A percentile compares a stretch with the other conserved stretches of the same genome.
Conservation (phyloP, 2,797 vertebrate genomes). For the Orientallactaga sibirica region DNA sequence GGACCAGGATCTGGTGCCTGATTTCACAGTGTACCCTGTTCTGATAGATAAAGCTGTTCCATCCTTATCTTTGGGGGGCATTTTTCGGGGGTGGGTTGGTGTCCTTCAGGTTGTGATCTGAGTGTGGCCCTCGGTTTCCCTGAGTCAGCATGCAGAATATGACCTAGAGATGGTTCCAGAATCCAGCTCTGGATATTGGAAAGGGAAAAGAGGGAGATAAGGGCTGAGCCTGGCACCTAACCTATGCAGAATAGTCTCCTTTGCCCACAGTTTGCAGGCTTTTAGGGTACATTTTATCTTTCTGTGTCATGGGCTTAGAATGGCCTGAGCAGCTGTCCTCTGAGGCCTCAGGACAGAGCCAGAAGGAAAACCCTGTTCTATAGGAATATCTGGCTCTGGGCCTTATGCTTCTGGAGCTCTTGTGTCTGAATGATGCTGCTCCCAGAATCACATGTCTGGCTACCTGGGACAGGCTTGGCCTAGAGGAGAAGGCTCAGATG, state of each 20-base stretch:
- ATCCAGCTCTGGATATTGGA: background rate
- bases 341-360: background rate
- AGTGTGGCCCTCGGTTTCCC: background rate
- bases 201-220: background rate
- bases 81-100: background rate
- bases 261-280: background rate
- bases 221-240: background rate
- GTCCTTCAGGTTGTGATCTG: background rate
- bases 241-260: background rate
- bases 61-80: background rate
- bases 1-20: background rate
- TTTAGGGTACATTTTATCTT: background rate
- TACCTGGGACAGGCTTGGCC: background rate
- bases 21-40: background rate
- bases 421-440: background rate
- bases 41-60: background rate
- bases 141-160: background rate
- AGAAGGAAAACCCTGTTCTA: background rate
- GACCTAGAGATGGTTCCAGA: background rate
- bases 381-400: background rate
- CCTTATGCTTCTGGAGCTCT: background rate
- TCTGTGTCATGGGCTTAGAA: background rate
- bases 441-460: background rate
- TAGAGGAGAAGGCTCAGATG: constrained; percentile 29
- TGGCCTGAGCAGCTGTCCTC: background rate